Base-by-base conservation (phyloP, 2,113 vertebrate species). In the Numenius arquata region DNA sequence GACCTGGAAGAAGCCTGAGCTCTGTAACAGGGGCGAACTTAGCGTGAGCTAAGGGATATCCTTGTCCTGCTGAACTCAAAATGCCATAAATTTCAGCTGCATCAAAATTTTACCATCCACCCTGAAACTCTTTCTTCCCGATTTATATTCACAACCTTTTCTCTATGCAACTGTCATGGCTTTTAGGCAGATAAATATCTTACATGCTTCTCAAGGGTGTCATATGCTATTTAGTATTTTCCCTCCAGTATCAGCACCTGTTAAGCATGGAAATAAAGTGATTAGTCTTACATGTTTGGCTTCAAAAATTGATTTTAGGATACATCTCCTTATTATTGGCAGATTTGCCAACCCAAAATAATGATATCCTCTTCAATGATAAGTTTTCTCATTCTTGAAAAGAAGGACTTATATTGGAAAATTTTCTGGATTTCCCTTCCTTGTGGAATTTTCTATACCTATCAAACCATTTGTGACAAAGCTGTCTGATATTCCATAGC, bases 161-260 rank as follows among this genome's bases (percentile, higher is more conserved):
- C 58, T 73, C 74, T 82, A 17, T 73, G 73, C 87, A 93, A 88
- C 77, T 85, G 81, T 95, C 86, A 95, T 92, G 90, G 89, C 48
- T 96, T 89, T 93, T 92, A 94, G 77, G 90, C 88, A 96, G 96
- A 96, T 95, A 96, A 96, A 96, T 93, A 95, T 89, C 96, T 95
- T 93, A 88, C 87, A 90, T 95, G 89, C 89, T 91, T 95, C 95
- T 95, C 90, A 89, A 79, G 80, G 84, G 92, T 95, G 80, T 95
- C 90, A 87, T 79, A 85, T 0, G 11, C 96, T 95, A 85, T 92
- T 97, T 95, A 96, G 94, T 85, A 68, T 90, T 93, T 96, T 93
- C 90, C 93, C 93, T 85, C 84, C 32, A 58, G 92, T 96, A 96
- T 85, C 73, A 79, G 89, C 90, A 93, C 95, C 96, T 95, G 92